Percentiles rank a stretch among this genome's conserved stretches.
phyloP scores from a whole-genome alignment of 2,797 vertebrate species.

The Falco peregrinus region DNA sequence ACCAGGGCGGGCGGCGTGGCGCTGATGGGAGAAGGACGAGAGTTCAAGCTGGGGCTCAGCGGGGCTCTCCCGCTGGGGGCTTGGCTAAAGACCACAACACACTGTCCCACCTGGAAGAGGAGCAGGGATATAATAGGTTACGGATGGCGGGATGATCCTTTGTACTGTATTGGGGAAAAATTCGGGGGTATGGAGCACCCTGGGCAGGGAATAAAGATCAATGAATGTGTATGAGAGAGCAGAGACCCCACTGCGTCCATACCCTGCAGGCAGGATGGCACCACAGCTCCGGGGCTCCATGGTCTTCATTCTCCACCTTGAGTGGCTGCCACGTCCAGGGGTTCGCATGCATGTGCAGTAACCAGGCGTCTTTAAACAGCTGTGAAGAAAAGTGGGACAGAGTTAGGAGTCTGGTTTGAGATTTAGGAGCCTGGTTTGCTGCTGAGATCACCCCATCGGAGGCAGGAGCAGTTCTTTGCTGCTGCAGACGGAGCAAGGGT shows the following conservation, averaged over 20 bases:
- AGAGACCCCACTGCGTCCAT: fast-evolving
- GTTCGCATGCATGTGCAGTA: constrained; percentile 87
- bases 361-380: constrained; percentile 97
- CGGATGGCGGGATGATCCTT: fast-evolving
- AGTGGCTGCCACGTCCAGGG: constrained; percentile 95
- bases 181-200: fast-evolving
- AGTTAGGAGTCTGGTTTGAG: not conserved
- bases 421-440: not conserved
- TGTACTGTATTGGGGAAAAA: fast-evolving
- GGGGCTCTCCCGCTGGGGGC: constrained; percentile 95
- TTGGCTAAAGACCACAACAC: constrained; percentile 98
- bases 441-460: not conserved
- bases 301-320: constrained; percentile 96
- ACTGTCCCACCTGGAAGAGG: constrained; percentile 89
- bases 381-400: constrained; percentile 37
- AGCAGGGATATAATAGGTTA: not conserved
- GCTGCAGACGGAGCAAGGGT: not conserved
- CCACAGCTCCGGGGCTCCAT: constrained; percentile 95
- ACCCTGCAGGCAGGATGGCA: constrained; percentile 98
- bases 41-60: constrained; percentile 96
- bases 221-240: fast-evolving
- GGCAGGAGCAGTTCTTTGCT: not conserved
- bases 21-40: constrained; percentile 97
- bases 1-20: constrained; percentile 89
- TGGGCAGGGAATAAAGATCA: not conserved